phyloP scores from a whole-genome alignment of 2,113 vertebrate species.

The Oncorhynchus kisutch region DNA sequence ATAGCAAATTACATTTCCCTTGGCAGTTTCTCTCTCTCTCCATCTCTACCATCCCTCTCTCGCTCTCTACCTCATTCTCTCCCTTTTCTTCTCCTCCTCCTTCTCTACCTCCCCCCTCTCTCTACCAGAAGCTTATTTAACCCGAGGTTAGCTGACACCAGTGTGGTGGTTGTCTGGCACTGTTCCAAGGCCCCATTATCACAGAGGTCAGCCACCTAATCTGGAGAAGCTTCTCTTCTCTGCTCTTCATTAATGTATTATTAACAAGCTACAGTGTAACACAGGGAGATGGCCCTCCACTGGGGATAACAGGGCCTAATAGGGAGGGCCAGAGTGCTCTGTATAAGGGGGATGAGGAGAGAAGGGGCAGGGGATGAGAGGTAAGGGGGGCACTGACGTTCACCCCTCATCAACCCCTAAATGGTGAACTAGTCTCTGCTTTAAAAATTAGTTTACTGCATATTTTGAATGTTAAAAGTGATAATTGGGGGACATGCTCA shows the following conservation, averaged over 20 bases:
- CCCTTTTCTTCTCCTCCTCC: no score
- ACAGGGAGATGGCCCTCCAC: slow-evolving; percentile 77
- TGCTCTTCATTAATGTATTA: slow-evolving; percentile 92
- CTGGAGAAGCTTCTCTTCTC: slow-evolving; percentile 84
- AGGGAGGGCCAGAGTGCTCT: slow-evolving; percentile 76
- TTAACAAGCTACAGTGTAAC: slow-evolving; percentile 88
- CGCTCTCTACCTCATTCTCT: no score
- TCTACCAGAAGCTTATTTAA: slow-evolving; percentile 76
- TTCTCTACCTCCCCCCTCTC: slow-evolving; percentile 31
- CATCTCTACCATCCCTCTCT: neutral
- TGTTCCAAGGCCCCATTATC: slow-evolving; percentile 86
- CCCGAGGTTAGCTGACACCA: slow-evolving; percentile 83
- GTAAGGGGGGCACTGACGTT: slow-evolving; percentile 31
- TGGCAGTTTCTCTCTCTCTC: slow-evolving; percentile 24
- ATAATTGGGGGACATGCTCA: slow-evolving; percentile 50
- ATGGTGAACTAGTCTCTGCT: slow-evolving; percentile 40
- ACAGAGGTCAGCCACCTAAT: slow-evolving; percentile 84
- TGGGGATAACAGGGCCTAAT: slow-evolving; percentile 77
- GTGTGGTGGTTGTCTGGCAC: slow-evolving; percentile 81
- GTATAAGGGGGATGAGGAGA: slow-evolving; percentile 65
- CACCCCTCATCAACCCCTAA: slow-evolving; percentile 59
- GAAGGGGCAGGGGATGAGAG: slow-evolving; percentile 46
- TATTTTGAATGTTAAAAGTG: slow-evolving; percentile 63
- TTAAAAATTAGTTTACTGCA: slow-evolving; percentile 64
- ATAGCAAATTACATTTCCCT: slow-evolving; percentile 72